phyloP scores from a whole-genome alignment of 2,113 vertebrate species.

The Halichoeres trimaculatus region DNA sequence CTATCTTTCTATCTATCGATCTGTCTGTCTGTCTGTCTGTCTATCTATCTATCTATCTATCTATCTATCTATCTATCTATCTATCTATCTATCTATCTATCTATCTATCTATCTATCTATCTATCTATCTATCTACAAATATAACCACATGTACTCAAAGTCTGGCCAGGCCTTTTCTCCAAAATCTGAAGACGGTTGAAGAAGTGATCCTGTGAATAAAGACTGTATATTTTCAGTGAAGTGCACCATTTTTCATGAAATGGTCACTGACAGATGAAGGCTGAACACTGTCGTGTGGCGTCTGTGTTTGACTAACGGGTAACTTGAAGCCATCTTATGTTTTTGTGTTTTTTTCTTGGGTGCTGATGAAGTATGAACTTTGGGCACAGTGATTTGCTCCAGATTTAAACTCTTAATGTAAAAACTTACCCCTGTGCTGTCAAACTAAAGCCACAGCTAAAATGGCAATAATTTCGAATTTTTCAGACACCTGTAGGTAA shows the following conservation, averaged over 20 bases:
- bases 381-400: constrained; percentile 49
- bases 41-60: too few species aligned
- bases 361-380: constrained; percentile 47
- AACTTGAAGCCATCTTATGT: constrained; percentile 45
- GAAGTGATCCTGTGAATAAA: constrained; percentile 40
- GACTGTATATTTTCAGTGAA: too few species aligned
- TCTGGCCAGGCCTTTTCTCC: background rate
- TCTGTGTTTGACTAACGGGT: constrained; percentile 40
- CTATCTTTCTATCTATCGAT: too few species aligned
- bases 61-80: too few species aligned
- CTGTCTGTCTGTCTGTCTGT: too few species aligned
- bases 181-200: constrained; percentile 30
- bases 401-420: constrained; percentile 55
- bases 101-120: too few species aligned
- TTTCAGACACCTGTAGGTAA: constrained; percentile 8
- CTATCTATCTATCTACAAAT: too few species aligned
- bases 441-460: constrained; percentile 25
- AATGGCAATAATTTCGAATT: constrained; percentile 18
- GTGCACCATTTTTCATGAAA: too few species aligned
- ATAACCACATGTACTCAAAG: too few species aligned
- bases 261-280: constrained; percentile 38
- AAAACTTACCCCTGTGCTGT: constrained; percentile 45
- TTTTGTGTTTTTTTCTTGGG: constrained; percentile 41
- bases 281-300: constrained; percentile 66
- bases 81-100: too few species aligned